Base-by-base conservation (phyloP, 2,113 vertebrate genomes). In the Cryptotis parvus region DNA sequence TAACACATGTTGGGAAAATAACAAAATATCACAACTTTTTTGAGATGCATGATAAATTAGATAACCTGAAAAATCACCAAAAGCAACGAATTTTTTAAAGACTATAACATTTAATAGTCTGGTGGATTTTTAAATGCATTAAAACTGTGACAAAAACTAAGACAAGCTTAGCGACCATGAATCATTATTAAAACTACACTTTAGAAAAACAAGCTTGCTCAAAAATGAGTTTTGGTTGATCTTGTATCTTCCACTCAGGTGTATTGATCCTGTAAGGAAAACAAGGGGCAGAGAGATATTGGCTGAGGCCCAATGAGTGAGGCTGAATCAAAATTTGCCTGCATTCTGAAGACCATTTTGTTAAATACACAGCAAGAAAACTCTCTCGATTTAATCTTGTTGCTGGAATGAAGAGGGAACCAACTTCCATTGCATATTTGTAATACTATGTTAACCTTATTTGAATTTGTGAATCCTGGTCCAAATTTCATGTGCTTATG, bases 1-100 rank as follows among this genome's bases (percentile, higher is more conserved):
- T 81, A 77, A 70, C 10, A 77, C 4, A 58, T 45, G 12, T 87
- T 92, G 73, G 45, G 52, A 16, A 90, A 92, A 74, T 85, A 86
- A n/a, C 22, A 82, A 91, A 91, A 61, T 77, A 43, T 27, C 33
- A 49, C 24, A 88, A 80, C 11, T 84, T 79, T 33, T 27, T 89
- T 85, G 76, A 43, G n/a, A 15, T 1, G 26, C 10, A 35, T 66
- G 41, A 49, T 10, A 78, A 18, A 31, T n/a, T 45, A 72, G 12
- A 69, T 74, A n/a, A 8, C 18, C 18, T 63, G 7, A 84, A 81
- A n/a, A 27, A 1, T 20, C 27, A 78, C 20, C 5, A 77, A 73
- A 68, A 86, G 26, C 2, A 78, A n/a, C 68, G 49, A 27, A 87
- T 81, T 10, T 52, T 55, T 58, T n/a, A 68, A 45, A 73, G 63